Evolutionary conservation across 1,140 invertebrate species (phyloP).

Genomic region (Agrypnia vestita): DNA sequence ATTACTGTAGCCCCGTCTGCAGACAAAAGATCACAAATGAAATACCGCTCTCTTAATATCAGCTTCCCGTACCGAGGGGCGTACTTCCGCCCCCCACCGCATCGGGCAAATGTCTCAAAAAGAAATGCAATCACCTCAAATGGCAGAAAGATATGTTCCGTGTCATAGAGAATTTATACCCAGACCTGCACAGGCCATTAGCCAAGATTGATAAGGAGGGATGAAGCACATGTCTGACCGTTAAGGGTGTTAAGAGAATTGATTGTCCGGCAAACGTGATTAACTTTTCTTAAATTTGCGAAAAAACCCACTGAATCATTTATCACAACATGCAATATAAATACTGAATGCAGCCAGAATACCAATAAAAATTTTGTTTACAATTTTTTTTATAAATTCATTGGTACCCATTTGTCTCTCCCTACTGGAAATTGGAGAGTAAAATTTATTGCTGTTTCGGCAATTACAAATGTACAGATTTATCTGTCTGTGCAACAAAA

Average conservation of each 20-base stretch:
- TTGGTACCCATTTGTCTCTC: too few species aligned
- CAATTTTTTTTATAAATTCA: too few species aligned
- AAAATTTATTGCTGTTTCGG: too few species aligned
- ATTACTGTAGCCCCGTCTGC: background rate
- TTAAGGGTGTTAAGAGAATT: conserved; percentile 55
- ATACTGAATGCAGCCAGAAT: too few species aligned
- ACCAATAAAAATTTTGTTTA: too few species aligned
- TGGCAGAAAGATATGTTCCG: conserved; percentile 49
- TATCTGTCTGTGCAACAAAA: too few species aligned
- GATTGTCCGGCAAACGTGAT: conserved; percentile 46
- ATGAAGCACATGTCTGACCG: conserved; percentile 46
- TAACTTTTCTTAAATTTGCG: background rate
- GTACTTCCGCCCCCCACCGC: background rate
- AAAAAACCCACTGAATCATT: too few species aligned
- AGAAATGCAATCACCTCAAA: conserved; percentile 51
- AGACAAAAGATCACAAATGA: conserved; percentile 36
- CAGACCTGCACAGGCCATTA: conserved; percentile 53
- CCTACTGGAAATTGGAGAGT: too few species aligned
- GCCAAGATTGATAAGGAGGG: conserved; percentile 59
- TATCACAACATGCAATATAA: too few species aligned
- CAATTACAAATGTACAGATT: too few species aligned
- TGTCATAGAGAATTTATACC: conserved; percentile 53
- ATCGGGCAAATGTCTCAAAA: conserved; percentile 33
- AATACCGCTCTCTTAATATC: conserved; percentile 15
- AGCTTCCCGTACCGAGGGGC: background rate